Conservation (phyloP, 2,113 vertebrate genomes). For the Dasypus novemcinctus region DNA sequence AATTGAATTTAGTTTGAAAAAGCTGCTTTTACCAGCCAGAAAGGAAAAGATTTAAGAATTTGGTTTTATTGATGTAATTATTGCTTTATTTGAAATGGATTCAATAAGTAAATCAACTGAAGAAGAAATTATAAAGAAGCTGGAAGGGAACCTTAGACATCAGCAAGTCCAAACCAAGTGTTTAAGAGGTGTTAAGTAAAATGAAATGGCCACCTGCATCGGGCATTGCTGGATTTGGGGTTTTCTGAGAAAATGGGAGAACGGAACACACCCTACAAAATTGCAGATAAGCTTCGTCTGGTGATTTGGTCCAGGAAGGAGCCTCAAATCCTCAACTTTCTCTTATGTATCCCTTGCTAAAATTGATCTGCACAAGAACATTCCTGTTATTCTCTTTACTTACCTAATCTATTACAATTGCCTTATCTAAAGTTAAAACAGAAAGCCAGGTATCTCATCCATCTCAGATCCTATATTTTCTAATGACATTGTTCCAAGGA, state of each 20-base stretch:
- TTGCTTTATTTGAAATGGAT: not conserved
- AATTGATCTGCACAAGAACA: not conserved
- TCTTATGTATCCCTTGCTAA: not conserved
- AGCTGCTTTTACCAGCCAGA: not conserved
- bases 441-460: not conserved
- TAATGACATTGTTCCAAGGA: not conserved
- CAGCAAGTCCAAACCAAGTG: not conserved
- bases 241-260: too few relatives aligned
- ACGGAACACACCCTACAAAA: too few relatives aligned
- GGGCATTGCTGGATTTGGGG: too few relatives aligned
- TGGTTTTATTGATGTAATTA: slow-evolving; percentile 25
- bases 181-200: not conserved
- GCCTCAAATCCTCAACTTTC: not conserved
- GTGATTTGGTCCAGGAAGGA: not conserved
- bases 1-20: not conserved
- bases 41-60: not conserved
- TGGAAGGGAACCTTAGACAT: not conserved
- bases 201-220: too few relatives aligned
- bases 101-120: not conserved
- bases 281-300: too few relatives aligned
- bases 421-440: not conserved
- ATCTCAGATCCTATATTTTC: not conserved
- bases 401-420: not conserved
- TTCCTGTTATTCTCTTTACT: not conserved
- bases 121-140: not conserved